phyloP scores from a whole-genome alignment of 2,888 invertebrate species.

The Pterostichus niger region DNA sequence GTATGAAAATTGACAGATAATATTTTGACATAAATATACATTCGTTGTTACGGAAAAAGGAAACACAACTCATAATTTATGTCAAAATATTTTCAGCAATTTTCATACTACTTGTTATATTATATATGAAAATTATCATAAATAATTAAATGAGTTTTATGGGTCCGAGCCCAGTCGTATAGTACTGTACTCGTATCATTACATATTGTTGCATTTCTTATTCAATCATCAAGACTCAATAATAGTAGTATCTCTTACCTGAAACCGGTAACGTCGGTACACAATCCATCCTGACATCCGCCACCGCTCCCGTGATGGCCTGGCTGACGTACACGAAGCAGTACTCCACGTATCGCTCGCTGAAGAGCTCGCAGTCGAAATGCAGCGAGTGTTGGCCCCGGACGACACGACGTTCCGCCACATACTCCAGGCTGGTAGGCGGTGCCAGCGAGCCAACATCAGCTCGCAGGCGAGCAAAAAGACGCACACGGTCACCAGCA shows the following conservation, averaged over 20 bases:
- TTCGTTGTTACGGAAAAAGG: too few relatives aligned
- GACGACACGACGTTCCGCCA: constrained; percentile 83
- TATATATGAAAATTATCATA: too few relatives aligned
- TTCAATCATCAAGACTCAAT: too few relatives aligned
- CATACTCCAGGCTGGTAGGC: constrained; percentile 82
- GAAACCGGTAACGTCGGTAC: constrained; percentile 89
- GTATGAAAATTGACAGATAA: too few relatives aligned
- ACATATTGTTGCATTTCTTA: too few relatives aligned
- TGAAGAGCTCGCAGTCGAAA: constrained; percentile 91
- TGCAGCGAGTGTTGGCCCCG: constrained; percentile 87
- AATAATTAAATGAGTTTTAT: too few relatives aligned
- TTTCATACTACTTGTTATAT: too few relatives aligned
- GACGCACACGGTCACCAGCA: constrained; percentile 87
- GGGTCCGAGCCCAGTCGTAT: too few relatives aligned
- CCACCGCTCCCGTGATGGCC: constrained; percentile 90
- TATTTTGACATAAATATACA: too few relatives aligned
- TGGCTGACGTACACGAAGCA: constrained; percentile 94
- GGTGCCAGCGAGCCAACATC: constrained; percentile 85
- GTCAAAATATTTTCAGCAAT: too few relatives aligned
- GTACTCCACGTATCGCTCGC: constrained; percentile 90
- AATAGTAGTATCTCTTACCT: constrained; percentile 78
- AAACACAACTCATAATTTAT: too few relatives aligned
- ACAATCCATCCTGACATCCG: constrained; percentile 91
- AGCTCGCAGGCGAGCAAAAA: constrained; percentile 86
- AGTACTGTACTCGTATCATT: too few relatives aligned